phyloP scores from a whole-genome alignment of 2,888 invertebrate genomes.

The Nysson spinosus region DNA sequence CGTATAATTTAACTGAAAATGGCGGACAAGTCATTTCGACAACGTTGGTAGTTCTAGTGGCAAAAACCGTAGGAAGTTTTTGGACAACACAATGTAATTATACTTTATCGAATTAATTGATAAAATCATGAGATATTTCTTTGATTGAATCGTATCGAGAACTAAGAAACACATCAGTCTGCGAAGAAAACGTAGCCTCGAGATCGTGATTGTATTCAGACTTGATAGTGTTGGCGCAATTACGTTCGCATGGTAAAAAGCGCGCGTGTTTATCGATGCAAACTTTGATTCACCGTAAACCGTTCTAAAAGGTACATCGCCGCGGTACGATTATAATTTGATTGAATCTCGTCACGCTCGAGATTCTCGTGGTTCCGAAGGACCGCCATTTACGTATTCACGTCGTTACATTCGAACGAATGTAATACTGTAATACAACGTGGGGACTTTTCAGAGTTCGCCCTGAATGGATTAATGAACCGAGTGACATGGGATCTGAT shows the following conservation, averaged over 20 bases:
- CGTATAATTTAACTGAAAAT: too few relatives aligned
- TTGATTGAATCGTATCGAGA: too few relatives aligned
- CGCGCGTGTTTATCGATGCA: constrained; percentile 18
- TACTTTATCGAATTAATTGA: too few relatives aligned
- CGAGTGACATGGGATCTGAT: constrained; percentile 72
- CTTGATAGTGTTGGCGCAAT: constrained; percentile 2
- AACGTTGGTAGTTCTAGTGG: too few relatives aligned
- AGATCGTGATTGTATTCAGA: too few relatives aligned
- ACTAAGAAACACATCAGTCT: too few relatives aligned
- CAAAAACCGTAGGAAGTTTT: too few relatives aligned
- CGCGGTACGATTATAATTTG: constrained; percentile 49
- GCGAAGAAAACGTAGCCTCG: too few relatives aligned
- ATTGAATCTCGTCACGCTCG: constrained; percentile 54
- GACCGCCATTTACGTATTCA: constrained; percentile 51
- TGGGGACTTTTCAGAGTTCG: constrained; percentile 49
- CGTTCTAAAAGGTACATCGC: constrained; percentile 33
- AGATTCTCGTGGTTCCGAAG: constrained; percentile 31
- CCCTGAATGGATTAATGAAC: constrained; percentile 68
- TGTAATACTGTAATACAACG: constrained; percentile 52
- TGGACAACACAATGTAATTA: too few relatives aligned
- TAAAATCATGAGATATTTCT: too few relatives aligned
- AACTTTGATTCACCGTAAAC: constrained; percentile 30
- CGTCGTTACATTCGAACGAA: constrained; percentile 48
- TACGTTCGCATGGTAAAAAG: constrained; percentile 12
- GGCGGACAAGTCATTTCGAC: too few relatives aligned